These are phyloP conservation scores for Ectropis crepuscularia DNA, from an alignment of 2,888 invertebrate species.

Conservation along the genomic window DNA sequence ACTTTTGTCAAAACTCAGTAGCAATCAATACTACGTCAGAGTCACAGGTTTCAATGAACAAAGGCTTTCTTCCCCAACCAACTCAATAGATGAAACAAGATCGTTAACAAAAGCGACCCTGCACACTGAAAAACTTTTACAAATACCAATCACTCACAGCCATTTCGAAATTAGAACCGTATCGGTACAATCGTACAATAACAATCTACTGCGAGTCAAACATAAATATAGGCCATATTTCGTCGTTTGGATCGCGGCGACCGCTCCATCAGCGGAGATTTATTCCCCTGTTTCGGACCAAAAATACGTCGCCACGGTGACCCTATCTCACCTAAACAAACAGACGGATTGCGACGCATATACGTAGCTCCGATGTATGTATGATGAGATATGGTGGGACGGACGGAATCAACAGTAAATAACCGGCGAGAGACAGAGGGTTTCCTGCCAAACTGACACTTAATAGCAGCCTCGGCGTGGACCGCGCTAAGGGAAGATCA, in stretches of 20 bases:
- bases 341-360: slow-evolving; percentile 38
- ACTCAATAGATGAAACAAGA: slow-evolving; percentile 9
- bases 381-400: slow-evolving; percentile 49
- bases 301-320: slow-evolving; percentile 45
- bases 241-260: slow-evolving; percentile 40
- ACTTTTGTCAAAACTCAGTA: background rate
- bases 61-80: background rate
- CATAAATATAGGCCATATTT: slow-evolving; percentile 47
- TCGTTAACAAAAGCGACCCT: slow-evolving; percentile 23
- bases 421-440: slow-evolving; percentile 73
- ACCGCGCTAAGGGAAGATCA: slow-evolving; percentile 38
- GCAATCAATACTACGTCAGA: background rate
- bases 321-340: slow-evolving; percentile 52
- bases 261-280: slow-evolving; percentile 46
- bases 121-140: slow-evolving; percentile 38
- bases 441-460: slow-evolving; percentile 76
- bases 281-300: slow-evolving; percentile 43
- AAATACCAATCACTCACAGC: slow-evolving; percentile 41
- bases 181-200: slow-evolving; percentile 46
- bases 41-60: slow-evolving; percentile 9
- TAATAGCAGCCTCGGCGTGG: slow-evolving; percentile 58
- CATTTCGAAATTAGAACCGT: slow-evolving; percentile 46
- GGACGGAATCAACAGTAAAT: slow-evolving; percentile 79
- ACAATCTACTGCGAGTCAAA: slow-evolving; percentile 45
- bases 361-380: slow-evolving; percentile 26